Conservation (phyloP, 2,888 invertebrate species). For the Dolichopus griseipennis region DNA sequence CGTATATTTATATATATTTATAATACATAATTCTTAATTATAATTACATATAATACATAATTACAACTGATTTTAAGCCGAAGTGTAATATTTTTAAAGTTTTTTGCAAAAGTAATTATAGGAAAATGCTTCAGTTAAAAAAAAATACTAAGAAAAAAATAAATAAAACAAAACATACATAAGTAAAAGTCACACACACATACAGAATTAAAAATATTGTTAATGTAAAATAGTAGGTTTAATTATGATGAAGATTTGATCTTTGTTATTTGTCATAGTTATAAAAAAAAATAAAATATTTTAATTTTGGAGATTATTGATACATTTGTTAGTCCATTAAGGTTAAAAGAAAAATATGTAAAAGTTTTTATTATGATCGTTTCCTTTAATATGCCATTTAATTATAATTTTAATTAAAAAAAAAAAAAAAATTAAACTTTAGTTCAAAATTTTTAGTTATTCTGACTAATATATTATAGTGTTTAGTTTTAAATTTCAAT, state of each 20-base stretch:
- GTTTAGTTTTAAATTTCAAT: neutral
- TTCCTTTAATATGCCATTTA: constrained; percentile 1
- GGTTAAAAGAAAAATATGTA: neutral
- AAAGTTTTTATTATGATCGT: neutral
- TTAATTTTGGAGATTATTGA: neutral
- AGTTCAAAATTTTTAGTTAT: neutral
- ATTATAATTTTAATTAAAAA: neutral
- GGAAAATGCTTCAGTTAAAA: neutral
- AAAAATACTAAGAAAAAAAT: neutral
- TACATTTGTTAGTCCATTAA: neutral
- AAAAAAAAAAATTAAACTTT: neutral
- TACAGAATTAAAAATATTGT: neutral
- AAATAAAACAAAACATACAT: neutral
- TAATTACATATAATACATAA: neutral
- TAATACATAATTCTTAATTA: neutral
- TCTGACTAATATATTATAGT: neutral
- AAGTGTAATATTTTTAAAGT: neutral
- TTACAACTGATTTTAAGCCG: neutral
- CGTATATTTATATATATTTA: too few species aligned
- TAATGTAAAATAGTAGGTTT: neutral
- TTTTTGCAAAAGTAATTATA: neutral
- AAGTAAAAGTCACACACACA: neutral
- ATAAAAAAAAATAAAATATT: neutral
- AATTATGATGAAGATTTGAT: neutral
- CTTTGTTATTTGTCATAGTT: neutral